These are phyloP conservation scores for Lepidochitona cinerea DNA, from an alignment of 2,888 invertebrate species.

Conservation along the genomic window DNA sequence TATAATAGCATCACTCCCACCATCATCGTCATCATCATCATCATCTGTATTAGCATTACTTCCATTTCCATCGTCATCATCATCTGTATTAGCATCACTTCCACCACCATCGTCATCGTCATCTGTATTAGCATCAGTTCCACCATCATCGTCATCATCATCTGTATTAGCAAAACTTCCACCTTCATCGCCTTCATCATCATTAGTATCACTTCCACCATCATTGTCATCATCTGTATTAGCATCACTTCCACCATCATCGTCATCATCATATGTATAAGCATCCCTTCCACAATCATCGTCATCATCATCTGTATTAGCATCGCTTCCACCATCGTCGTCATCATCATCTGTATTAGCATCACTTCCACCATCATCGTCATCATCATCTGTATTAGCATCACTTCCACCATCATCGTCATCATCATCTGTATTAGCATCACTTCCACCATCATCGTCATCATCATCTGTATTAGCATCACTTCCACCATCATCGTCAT, in stretches of 20 bases:
- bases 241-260: not conserved
- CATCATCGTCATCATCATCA: not conserved
- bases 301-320: no score
- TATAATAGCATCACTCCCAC: no score
- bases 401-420: no score
- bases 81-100: not conserved
- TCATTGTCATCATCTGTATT: not conserved
- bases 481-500: no score
- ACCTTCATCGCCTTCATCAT: not conserved
- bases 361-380: no score
- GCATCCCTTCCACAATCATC: not conserved
- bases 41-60: not conserved
- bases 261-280: not conserved
- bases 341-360: no score
- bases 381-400: no score
- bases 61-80: not conserved
- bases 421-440: no score
- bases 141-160: not conserved
- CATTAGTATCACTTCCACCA: not conserved
- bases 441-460: no score
- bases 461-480: no score
- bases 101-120: not conserved
- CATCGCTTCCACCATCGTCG: no score
- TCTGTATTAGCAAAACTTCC: not conserved
- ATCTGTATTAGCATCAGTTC: not conserved